phyloP scores from a whole-genome alignment of 1,140 invertebrate species.

The Cardiocondyla obscurior region DNA sequence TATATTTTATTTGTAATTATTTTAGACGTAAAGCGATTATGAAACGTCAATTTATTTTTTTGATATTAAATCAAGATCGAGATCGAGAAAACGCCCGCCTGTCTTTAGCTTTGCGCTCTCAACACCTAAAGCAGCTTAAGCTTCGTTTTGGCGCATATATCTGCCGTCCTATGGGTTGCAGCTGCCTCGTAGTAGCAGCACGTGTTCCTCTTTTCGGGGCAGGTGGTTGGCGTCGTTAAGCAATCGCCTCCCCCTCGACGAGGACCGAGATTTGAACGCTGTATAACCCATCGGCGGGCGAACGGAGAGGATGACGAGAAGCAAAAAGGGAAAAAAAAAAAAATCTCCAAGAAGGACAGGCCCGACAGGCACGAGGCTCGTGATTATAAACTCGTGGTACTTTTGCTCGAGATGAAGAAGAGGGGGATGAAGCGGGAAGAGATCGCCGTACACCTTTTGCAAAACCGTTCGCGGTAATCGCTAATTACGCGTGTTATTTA shows the following conservation, averaged over 20 bases:
- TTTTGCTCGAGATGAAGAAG: not conserved
- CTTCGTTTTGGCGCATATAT: conserved; percentile 48
- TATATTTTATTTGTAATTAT: not conserved
- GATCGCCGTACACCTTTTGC: conserved; percentile 15
- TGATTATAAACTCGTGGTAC: conserved; percentile 4
- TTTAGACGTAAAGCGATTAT: no score
- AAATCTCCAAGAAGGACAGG: conserved; percentile 15
- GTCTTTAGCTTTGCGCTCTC: conserved; percentile 44
- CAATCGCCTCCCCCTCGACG: conserved; percentile 76
- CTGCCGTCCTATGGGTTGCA: conserved; percentile 68
- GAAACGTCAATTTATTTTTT: not conserved
- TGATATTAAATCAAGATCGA: not conserved
- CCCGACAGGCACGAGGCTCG: conserved; percentile 16
- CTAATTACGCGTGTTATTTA: not conserved
- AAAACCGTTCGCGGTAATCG: not conserved
- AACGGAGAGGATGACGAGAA: conserved; percentile 27
- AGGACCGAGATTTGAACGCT: conserved; percentile 74
- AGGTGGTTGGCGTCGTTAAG: conserved; percentile 80
- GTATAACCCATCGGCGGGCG: conserved; percentile 45
- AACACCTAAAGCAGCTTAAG: conserved; percentile 60
- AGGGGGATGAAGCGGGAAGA: not conserved
- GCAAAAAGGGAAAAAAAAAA: conserved; percentile 1
- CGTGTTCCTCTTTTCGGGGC: conserved; percentile 77
- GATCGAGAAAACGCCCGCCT: not conserved
- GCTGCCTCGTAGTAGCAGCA: conserved; percentile 77